Percentiles rank a stretch among this genome's conserved stretches.
These are phyloP conservation scores for Porites australiensis DNA, from an alignment of 64 coral and sea anemone genomes.

Conservation along the genomic window DNA sequence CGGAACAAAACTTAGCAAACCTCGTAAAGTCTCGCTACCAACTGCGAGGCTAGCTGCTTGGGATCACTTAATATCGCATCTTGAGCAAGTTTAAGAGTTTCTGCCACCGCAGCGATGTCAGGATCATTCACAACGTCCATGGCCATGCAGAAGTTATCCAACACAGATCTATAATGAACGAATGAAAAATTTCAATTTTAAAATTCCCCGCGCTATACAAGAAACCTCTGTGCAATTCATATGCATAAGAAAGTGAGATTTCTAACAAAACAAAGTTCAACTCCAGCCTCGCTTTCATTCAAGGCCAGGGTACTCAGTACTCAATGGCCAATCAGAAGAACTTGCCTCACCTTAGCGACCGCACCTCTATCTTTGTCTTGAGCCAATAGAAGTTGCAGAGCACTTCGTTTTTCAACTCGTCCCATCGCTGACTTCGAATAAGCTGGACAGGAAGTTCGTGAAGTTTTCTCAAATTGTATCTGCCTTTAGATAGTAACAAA, in stretches of 20 bases:
- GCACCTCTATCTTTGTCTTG: conserved; percentile 77
- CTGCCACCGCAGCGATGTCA: conserved; percentile 71
- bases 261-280: too few relatives aligned
- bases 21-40: conserved; percentile 81
- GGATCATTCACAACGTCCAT: conserved; percentile 62
- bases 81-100: conserved; percentile 84
- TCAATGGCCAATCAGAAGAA: neutral
- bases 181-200: neutral
- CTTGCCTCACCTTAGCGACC: conserved; percentile 63
- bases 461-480: conserved; percentile 88
- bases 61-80: conserved; percentile 79
- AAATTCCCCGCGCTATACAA: neutral
- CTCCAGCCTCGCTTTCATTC: too few relatives aligned
- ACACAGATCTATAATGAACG: conserved; percentile 23
- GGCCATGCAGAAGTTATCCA: conserved; percentile 77
- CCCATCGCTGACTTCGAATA: conserved; percentile 73
- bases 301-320: too few relatives aligned
- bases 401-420: conserved; percentile 78
- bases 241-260: too few relatives aligned
- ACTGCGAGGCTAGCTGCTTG: conserved; percentile 64
- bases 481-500: conserved; percentile 63
- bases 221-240: too few relatives aligned
- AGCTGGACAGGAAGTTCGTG: conserved; percentile 89
- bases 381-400: conserved; percentile 92
- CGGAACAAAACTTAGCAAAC: neutral